Conservation (phyloP, 2,888 invertebrate genomes). For the Druceiella hillmani region DNA sequence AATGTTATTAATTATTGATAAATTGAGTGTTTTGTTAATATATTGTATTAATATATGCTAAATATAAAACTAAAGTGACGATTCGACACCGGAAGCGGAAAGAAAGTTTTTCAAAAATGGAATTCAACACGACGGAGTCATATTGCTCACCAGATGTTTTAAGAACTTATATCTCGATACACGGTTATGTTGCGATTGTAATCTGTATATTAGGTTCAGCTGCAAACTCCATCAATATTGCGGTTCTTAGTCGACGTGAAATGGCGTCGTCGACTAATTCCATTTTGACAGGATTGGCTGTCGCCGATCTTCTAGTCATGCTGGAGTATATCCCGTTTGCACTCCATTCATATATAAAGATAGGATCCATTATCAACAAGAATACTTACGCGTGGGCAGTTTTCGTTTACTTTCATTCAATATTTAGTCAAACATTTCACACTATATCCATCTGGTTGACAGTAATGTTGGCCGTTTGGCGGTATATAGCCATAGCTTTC, state of each 20-base stretch:
- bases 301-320: slow-evolving; percentile 93
- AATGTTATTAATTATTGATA: no score
- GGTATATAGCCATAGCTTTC: slow-evolving; percentile 79
- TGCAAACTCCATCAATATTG: slow-evolving; percentile 88
- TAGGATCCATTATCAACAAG: slow-evolving; percentile 47
- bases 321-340: slow-evolving; percentile 90
- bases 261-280: slow-evolving; percentile 91
- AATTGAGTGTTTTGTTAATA: no score
- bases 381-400: slow-evolving; percentile 70
- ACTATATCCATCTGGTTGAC: slow-evolving; percentile 93
- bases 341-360: slow-evolving; percentile 70
- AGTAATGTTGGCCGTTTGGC: slow-evolving; percentile 87
- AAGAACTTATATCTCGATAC: slow-evolving; percentile 67
- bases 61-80: no score
- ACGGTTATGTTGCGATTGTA: slow-evolving; percentile 79
- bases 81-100: no score
- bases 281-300: slow-evolving; percentile 83
- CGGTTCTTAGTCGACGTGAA: slow-evolving; percentile 81
- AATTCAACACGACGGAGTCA: no score
- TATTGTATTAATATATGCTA: no score
- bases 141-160: no score
- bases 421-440: slow-evolving; percentile 82
- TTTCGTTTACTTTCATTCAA: slow-evolving; percentile 85
- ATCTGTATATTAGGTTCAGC: slow-evolving; percentile 88
- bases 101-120: no score